Base-by-base conservation (phyloP, 2,113 vertebrate species). In the Malurus melanocephalus region DNA sequence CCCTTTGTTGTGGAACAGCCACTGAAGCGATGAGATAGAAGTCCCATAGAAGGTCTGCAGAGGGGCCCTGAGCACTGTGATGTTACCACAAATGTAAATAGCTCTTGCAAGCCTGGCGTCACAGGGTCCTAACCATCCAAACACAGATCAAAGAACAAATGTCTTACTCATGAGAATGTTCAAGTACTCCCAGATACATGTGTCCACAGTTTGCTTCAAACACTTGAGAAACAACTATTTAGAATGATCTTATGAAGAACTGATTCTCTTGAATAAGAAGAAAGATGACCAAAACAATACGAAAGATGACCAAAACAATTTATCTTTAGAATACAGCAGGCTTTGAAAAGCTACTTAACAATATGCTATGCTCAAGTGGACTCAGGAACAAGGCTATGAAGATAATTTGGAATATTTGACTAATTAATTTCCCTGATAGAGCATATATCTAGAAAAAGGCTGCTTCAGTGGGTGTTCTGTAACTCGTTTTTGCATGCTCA, bases 61-160 rank as follows among this genome's bases (percentile, higher is more conserved):
- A 91, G 24, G 60, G 88, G 64, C 52, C 77, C 6, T 17, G 7
- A 87, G 46, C 59, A 65, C 75, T 61, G 42, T 49, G 66, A 64
- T 55, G 43, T 66, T 91, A 91, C 53, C 73, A 80, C 52, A 94
- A 80, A 83, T 26, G 42, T 85, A 90, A 94, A 93, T 27, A 86
- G 61, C 17, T 74, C 69, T 67, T 71, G 56, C 10, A 85, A 75
- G 43, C 68, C 33, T 33, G 67, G 62, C 26, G 1, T 66, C 80
- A 89, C 65, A 45, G 56, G 23, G 35, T 13, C 40, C 35, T 74
- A 75, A 59, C 35, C 74, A 88, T 42, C 45, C 92, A 87, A 82
- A 88, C 21, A 91, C 13, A 90, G 45, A 90, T 53, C 71, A 64
- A 49, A 84, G 61, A 71, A 32, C n/a, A 93, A 91, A 86, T 86